Base-by-base conservation (phyloP, 2,797 vertebrate species). In the Parambassis ranga region DNA sequence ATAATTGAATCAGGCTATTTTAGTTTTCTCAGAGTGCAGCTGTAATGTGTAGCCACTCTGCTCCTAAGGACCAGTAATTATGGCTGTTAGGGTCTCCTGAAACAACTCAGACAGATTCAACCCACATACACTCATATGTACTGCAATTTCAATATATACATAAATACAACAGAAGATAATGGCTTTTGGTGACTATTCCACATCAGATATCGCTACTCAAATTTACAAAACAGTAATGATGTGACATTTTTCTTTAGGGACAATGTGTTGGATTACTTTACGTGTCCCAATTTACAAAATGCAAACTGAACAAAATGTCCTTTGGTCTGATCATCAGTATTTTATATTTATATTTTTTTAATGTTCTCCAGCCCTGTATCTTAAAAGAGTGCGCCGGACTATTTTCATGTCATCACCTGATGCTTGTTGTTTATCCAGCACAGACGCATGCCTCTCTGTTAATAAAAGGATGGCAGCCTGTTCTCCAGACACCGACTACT, bases 1-100 rank as follows among this genome's bases (percentile, higher is more conserved):
- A 90, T 89, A 87, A 91, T 84, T 87, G 78, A 87, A 91, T 90
- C 73, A 59, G 64, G 62, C 84, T 89, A 86, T 90, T 92, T 91
- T 68, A 69, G 85, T 78, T 79, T 64, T 53, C 71, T 79, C 48
- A 48, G 69, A 82, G 75, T 33, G 26, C 71, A 86, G 84, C 76
- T 85, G 85, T 88, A 88, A 90, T 89, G 87, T 88, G 79, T 72
- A 83, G 81, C 65, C 65, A 59, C 75, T 87, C 71, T 75, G 79
- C 76, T 85, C 61, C 60, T 74, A 83, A 88, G 70, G 67, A 66
- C 81, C 33, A 37, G 77, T 90, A 90, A 92, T 90, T 90, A 87
- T 71, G 74, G 76, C 77, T 82, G 82, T 87, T 81, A 82, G 69
- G 80, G 72, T 81, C 69, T 79, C 82, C 58, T 72, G 81, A 87